Conservation (phyloP, 2,797 vertebrate species). For the Eurystomus glaucurus region DNA sequence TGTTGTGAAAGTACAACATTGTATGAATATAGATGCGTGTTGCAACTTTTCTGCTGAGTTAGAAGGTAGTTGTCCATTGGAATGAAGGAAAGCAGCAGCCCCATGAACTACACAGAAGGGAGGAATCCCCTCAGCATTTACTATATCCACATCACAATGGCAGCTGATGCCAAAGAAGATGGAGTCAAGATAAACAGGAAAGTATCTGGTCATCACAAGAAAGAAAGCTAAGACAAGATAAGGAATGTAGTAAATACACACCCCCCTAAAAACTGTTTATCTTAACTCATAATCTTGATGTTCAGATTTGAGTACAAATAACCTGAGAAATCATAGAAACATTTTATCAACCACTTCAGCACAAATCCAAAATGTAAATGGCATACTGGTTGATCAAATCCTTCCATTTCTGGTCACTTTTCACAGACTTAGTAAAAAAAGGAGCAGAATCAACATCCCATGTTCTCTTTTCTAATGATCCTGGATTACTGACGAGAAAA, state of each 20-base stretch:
- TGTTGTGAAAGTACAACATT: not conserved
- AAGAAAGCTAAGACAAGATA: not conserved
- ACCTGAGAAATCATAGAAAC: not conserved
- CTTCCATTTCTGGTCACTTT: not conserved
- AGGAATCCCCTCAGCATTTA: not conserved
- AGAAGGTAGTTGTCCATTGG: not conserved
- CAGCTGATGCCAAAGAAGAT: not conserved
- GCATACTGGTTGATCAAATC: not conserved
- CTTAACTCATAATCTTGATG: not conserved
- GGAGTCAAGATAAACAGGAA: not conserved
- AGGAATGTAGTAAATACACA: not conserved
- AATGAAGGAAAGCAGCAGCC: not conserved
- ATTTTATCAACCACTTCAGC: not conserved
- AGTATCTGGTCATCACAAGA: not conserved
- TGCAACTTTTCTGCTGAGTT: not conserved
- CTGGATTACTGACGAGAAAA: not conserved
- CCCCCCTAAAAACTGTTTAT: accelerated
- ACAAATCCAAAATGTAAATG: not conserved
- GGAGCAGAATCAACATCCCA: not conserved
- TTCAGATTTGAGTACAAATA: not conserved
- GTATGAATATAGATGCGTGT: not conserved
- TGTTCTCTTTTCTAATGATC: not conserved
- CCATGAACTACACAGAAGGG: not conserved
- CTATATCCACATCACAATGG: not conserved
- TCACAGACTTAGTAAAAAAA: not conserved